Evolutionary conservation across 1,140 invertebrate species (phyloP).

Genomic region (Helicoverpa zea): DNA sequence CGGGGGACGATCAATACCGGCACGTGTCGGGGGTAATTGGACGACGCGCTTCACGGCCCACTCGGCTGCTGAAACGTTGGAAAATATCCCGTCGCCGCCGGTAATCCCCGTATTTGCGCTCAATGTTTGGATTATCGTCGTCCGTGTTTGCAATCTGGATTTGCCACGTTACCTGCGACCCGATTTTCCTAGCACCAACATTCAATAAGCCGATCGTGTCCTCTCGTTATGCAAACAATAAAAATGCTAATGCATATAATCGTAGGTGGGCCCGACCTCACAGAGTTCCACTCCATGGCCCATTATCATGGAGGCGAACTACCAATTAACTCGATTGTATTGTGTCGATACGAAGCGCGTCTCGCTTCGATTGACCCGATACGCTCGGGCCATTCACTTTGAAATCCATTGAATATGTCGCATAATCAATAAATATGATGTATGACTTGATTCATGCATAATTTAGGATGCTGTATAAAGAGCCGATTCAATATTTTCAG

Average conservation of each 20-base stretch:
- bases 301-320: conserved; percentile 47
- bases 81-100: conserved; percentile 24
- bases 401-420: conserved; percentile 31
- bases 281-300: conserved; percentile 14
- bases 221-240: conserved; percentile 12
- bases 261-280: conserved; percentile 32
- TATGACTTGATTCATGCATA: conserved; percentile 2
- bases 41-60: conserved; percentile 39
- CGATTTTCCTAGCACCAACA: not conserved
- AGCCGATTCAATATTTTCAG: conserved; percentile 17
- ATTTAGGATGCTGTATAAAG: conserved; percentile 20
- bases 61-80: not conserved
- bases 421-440: conserved; percentile 28
- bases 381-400: not conserved
- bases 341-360: conserved; percentile 47
- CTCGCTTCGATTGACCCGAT: conserved; percentile 53
- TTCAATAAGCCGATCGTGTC: not conserved
- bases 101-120: conserved; percentile 43
- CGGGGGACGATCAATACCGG: conserved; percentile 56
- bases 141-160: conserved; percentile 40
- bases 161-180: not conserved
- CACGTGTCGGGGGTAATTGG: conserved; percentile 51
- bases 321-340: conserved; percentile 58
- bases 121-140: conserved; percentile 47
- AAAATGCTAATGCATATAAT: conserved; percentile 33